Evolutionary conservation across 2,888 invertebrate species (phyloP).

Genomic region (Pachycephus smyrnensis): DNA sequence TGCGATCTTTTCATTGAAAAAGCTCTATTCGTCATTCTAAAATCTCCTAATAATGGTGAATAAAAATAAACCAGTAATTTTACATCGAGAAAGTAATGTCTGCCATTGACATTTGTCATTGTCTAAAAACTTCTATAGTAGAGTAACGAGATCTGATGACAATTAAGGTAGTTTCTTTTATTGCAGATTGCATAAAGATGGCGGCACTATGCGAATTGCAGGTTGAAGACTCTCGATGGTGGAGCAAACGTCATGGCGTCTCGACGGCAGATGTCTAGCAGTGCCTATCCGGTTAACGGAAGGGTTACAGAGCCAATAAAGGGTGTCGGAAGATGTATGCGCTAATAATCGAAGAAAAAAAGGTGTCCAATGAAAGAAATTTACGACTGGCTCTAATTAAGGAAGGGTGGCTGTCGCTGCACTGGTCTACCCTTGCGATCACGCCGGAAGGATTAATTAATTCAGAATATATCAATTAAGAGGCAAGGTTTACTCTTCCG

Average conservation of each 20-base stretch:
- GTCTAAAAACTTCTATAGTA: background rate
- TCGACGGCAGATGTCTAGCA: slow-evolving; percentile 54
- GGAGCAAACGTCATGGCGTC: background rate
- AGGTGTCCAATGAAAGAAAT: slow-evolving; percentile 66
- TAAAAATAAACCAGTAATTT: background rate
- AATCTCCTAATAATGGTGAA: background rate
- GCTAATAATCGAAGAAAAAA: slow-evolving; percentile 67
- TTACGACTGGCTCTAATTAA: slow-evolving; percentile 66
- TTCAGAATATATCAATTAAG: slow-evolving; percentile 68
- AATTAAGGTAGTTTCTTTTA: background rate
- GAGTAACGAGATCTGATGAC: background rate
- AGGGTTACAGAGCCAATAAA: slow-evolving; percentile 59
- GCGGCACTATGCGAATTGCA: background rate
- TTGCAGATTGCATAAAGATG: background rate
- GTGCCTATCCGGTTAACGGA: slow-evolving; percentile 40
- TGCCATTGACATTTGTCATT: background rate
- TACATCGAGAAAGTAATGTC: background rate
- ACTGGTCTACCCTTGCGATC: slow-evolving; percentile 20
- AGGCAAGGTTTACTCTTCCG: slow-evolving; percentile 65
- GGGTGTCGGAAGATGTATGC: slow-evolving; percentile 64
- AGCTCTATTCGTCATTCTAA: too few relatives aligned
- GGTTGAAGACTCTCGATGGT: background rate
- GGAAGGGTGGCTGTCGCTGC: slow-evolving; percentile 51
- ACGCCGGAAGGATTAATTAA: slow-evolving; percentile 63
- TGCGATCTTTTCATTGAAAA: background rate